Percentiles rank a stretch among this genome's conserved stretches.
Evolutionary conservation across 2,797 vertebrate genomes (phyloP).

Genomic region (Hydrolagus colliei): DNA sequence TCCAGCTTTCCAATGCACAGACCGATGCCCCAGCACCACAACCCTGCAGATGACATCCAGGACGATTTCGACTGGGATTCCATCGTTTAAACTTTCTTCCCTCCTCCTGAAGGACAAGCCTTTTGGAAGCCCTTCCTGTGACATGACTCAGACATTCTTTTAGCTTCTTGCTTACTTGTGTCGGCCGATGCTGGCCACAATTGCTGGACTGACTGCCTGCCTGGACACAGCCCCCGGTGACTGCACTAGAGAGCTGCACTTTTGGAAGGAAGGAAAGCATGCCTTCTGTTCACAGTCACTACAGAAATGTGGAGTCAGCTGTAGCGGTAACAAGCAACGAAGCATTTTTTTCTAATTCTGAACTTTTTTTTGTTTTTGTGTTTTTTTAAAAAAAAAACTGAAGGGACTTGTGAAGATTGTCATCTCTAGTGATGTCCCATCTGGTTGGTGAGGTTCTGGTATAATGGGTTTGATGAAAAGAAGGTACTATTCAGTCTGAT

Average conservation of each 20-base stretch:
- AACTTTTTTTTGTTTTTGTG: slow-evolving; percentile 21
- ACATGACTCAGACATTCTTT: slow-evolving; percentile 69
- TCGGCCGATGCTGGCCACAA: slow-evolving; percentile 66
- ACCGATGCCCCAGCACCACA: slow-evolving; percentile 48
- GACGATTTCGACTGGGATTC: slow-evolving; percentile 93
- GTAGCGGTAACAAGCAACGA: slow-evolving; percentile 22
- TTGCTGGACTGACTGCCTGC: slow-evolving; percentile 57
- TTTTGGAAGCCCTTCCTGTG: slow-evolving; percentile 58
- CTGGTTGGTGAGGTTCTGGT: neutral
- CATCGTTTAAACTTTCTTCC: slow-evolving; percentile 66
- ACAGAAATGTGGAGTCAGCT: slow-evolving; percentile 26
- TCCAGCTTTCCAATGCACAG: slow-evolving; percentile 83
- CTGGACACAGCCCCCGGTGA: slow-evolving; percentile 63
- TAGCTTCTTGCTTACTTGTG: slow-evolving; percentile 68
- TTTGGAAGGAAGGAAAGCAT: neutral
- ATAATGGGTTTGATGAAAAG: neutral
- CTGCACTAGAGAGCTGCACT: slow-evolving; percentile 37
- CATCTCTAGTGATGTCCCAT: neutral
- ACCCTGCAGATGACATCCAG: slow-evolving; percentile 80
- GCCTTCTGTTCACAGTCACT: slow-evolving; percentile 27
- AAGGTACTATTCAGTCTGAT: slow-evolving; percentile 26
- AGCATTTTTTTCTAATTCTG: slow-evolving; percentile 26
- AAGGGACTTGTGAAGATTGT: neutral
- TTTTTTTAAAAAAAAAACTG: neutral
- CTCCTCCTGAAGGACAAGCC: slow-evolving; percentile 34